Conservation (phyloP, 2,797 vertebrate genomes). For the Argya squamiceps region DNA sequence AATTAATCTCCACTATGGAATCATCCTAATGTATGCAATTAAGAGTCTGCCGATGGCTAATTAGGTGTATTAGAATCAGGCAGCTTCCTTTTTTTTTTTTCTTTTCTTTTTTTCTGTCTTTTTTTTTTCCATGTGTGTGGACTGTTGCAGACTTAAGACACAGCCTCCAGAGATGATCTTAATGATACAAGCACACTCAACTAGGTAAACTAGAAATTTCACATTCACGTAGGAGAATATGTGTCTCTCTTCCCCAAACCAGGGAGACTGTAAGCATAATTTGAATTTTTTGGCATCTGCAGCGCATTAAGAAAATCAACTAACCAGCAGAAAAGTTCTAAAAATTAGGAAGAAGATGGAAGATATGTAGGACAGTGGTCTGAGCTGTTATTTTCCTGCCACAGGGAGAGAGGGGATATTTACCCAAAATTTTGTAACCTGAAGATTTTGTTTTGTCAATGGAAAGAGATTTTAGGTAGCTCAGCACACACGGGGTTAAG, state of each 20-base stretch:
- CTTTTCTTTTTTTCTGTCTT: not conserved
- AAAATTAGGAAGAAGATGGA: not conserved
- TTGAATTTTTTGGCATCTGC: not conserved
- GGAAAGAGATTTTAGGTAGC: not conserved
- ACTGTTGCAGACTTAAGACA: slow-evolving; percentile 60
- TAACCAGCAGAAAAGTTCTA: not conserved
- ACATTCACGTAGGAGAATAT: not conserved
- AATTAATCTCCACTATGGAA: slow-evolving; percentile 99
- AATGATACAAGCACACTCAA: not conserved
- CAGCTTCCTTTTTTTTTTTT: slow-evolving; percentile 70
- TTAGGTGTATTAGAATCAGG: slow-evolving; percentile 94
- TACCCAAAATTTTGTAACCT: not conserved
- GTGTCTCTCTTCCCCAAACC: not conserved
- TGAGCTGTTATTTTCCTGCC: not conserved
- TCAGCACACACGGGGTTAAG: slow-evolving; percentile 1
- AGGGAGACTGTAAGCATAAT: not conserved
- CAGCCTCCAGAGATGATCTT: slow-evolving; percentile 49
- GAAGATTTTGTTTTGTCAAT: not conserved
- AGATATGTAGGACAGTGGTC: not conserved
- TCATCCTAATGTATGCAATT: slow-evolving; percentile 99
- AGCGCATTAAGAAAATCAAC: not conserved
- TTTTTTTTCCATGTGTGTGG: not conserved
- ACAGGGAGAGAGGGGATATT: not conserved
- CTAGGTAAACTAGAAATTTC: slow-evolving; percentile 23
- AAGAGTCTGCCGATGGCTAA: slow-evolving; percentile 99